A percentile compares a stretch with the other conserved stretches of the same genome.
These are phyloP conservation scores for Epinotia bilunana DNA, from an alignment of 2,888 invertebrate species.

Conservation along the genomic window DNA sequence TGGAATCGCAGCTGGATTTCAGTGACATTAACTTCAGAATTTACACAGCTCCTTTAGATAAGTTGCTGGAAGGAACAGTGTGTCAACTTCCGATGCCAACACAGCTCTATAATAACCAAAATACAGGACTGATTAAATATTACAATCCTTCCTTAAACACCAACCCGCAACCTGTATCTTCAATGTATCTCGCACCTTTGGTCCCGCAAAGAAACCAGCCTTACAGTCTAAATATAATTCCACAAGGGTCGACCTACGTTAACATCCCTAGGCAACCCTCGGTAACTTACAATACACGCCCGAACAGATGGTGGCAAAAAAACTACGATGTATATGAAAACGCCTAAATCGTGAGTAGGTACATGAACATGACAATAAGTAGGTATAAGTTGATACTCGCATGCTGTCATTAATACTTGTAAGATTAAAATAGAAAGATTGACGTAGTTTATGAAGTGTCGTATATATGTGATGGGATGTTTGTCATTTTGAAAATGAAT, in stretches of 20 bases:
- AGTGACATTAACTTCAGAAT: conserved; percentile 92
- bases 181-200: conserved; percentile 19
- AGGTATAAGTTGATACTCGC: conserved; percentile 48
- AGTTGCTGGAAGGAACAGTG: conserved; percentile 88
- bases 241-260: conserved; percentile 56
- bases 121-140: neutral
- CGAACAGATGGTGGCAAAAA: conserved; percentile 61
- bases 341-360: conserved; percentile 7
- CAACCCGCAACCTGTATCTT: conserved; percentile 5
- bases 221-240: conserved; percentile 49
- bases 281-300: conserved; percentile 49
- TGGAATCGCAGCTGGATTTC: conserved; percentile 88
- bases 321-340: conserved; percentile 62
- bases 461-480: neutral
- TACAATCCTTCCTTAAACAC: conserved; percentile 4
- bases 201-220: conserved; percentile 43
- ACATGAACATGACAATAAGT: neutral
- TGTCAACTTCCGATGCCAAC: conserved; percentile 84
- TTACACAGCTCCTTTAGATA: conserved; percentile 87
- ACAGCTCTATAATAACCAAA: conserved; percentile 28
- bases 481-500: neutral
- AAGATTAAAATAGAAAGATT: neutral
- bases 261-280: conserved; percentile 56
- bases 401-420: conserved; percentile 43
- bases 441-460: neutral